Conservation (phyloP, 1,140 invertebrate genomes). For the Teleogryllus occipitalis region DNA sequence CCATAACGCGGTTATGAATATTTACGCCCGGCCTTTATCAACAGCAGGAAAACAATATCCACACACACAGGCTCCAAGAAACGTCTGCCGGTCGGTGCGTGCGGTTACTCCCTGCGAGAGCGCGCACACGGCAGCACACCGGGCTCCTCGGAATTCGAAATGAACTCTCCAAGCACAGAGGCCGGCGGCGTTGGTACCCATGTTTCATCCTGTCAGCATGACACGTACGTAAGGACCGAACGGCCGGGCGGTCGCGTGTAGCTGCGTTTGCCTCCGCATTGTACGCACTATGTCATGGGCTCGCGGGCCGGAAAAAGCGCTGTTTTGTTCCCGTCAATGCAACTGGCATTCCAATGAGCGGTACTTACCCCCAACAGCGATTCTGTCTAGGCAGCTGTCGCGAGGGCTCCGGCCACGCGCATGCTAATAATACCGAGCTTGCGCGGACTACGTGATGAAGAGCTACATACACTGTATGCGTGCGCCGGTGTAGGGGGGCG, state of each 20-base stretch:
- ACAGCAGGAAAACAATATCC: background rate
- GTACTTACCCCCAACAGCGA: too few species aligned
- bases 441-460: too few species aligned
- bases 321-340: background rate
- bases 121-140: too few species aligned
- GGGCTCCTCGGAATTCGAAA: background rate
- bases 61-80: background rate
- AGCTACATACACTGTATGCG: too few species aligned
- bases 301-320: background rate
- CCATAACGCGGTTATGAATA: background rate
- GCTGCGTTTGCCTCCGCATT: background rate
- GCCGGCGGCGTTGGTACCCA: background rate
- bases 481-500: too few species aligned
- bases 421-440: too few species aligned
- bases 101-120: too few species aligned
- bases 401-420: too few species aligned
- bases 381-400: too few species aligned
- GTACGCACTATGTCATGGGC: background rate
- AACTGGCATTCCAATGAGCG: background rate
- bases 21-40: background rate
- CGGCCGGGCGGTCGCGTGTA: background rate
- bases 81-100: background rate
- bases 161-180: background rate
- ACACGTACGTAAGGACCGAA: background rate
- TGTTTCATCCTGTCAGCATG: background rate